Percentiles rank a stretch among this genome's conserved stretches.
These are phyloP conservation scores for Eonycteris spelaea DNA, from an alignment of 2,113 vertebrate species.

Conservation along the genomic window DNA sequence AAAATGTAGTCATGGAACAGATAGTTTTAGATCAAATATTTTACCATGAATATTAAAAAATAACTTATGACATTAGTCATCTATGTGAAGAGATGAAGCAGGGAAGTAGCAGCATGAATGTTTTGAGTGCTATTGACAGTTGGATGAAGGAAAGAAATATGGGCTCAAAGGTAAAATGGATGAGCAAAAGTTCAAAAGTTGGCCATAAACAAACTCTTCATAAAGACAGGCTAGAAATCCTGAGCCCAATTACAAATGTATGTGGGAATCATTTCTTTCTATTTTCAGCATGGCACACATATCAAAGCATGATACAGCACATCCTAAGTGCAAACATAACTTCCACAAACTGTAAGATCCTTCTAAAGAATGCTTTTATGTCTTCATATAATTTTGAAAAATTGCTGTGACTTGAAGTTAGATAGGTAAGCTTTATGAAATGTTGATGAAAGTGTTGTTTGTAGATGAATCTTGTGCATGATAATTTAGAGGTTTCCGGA, in stretches of 20 bases:
- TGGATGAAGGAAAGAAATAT: background rate
- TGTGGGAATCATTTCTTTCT: background rate
- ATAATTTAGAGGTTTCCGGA: background rate
- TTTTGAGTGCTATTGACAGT: background rate
- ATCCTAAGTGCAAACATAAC: background rate
- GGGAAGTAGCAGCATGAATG: background rate
- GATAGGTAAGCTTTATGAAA: background rate
- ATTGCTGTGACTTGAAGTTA: background rate
- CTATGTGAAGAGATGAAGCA: background rate
- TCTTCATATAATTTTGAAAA: background rate
- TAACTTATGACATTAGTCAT: background rate
- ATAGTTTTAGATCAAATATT: background rate
- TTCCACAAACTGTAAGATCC: background rate
- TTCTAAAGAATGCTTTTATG: background rate
- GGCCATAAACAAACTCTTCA: background rate
- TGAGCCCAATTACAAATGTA: background rate
- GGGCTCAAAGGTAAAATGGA: background rate
- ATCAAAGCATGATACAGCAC: background rate
- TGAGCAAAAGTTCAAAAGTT: background rate
- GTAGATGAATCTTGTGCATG: background rate
- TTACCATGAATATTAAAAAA: background rate
- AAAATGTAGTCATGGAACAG: background rate
- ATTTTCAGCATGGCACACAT: background rate
- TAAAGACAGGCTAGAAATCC: background rate
- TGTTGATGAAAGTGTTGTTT: background rate